Evolutionary conservation across 2,888 invertebrate genomes (phyloP).

Genomic region (Megalurothrips usitatus): DNA sequence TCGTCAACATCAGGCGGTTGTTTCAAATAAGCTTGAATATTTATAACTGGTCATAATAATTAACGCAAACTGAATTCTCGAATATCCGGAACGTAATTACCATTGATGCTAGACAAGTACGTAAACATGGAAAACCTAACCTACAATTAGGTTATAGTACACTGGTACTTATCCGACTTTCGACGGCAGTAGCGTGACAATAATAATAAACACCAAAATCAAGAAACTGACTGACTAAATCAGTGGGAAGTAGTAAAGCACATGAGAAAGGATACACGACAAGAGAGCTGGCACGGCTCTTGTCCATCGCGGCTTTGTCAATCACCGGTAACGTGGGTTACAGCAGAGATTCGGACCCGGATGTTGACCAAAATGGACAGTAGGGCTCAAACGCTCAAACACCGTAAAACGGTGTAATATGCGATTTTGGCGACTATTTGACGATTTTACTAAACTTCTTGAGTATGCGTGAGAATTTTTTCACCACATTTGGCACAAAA

Average conservation of each 20-base stretch:
- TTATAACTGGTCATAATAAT: not conserved
- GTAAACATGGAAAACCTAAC: not conserved
- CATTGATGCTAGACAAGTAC: not conserved
- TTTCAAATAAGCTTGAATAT: not conserved
- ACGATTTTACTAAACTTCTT: too few species aligned
- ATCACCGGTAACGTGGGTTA: too few species aligned
- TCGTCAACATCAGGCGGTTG: not conserved
- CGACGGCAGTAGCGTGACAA: not conserved
- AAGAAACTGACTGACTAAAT: not conserved
- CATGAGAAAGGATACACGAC: not conserved
- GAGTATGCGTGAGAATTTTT: too few species aligned
- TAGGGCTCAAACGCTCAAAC: too few species aligned
- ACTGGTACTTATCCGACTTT: not conserved
- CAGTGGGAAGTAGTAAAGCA: not conserved
- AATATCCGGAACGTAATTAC: not conserved
- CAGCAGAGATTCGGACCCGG: too few species aligned
- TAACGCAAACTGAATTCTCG: not conserved
- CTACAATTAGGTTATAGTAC: not conserved
- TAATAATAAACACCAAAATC: not conserved
- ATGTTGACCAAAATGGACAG: too few species aligned
- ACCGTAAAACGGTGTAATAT: too few species aligned
- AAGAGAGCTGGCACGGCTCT: not conserved
- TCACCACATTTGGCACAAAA: too few species aligned
- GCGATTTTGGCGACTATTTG: too few species aligned
- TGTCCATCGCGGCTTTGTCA: conserved; percentile 13